Base-by-base conservation (phyloP, 2,888 invertebrate species). In the Gnatocerus cornutus region DNA sequence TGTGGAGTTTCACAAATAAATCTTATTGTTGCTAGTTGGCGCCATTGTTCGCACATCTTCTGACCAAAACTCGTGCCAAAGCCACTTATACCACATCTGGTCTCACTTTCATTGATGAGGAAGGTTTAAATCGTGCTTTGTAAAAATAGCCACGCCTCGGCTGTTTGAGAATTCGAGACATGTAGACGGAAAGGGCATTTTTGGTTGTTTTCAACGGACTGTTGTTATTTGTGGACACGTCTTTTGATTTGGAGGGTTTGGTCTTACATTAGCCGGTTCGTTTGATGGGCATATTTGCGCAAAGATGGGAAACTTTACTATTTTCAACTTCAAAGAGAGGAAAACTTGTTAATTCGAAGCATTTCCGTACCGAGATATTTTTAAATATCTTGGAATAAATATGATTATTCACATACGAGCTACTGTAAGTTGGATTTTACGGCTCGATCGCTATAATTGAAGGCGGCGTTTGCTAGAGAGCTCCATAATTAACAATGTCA, bases 1-100 rank as follows among this genome's bases (percentile, higher is more conserved):
- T 75, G 72, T 63, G 64, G 53, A 50, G 63, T 67, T 50, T 72
- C 59, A 56, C 65, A 68, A 74, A 75, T 75, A 73, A 74, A 73
- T 73, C 71, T 71, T 69, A 72, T 72, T 75, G 73, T 74, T 73
- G 64, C 64, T 10, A 45, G 64, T 55, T 64, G 64, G 64, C 64
- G 64, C 64, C 64, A 64, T 64, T 64, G 64, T 64, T 64, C 37
- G 64, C 64, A 64, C 64, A 55, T 64, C 55, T 16, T 43, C 16
- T 64, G 64, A 55, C 64, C 64, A 39, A 12, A 43, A 10, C 53
- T 43, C 64, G 53, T 64, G 61, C 61, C 61, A 48, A 48, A 61
- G 64, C 64, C 64, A 64, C 64, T 64, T 64, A 39, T 45, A 30
- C 64, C 64, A 45, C 64, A 64, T 64, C 64, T 64, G 64, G 64